A percentile compares a stretch with the other conserved stretches of the same genome.
Conservation (phyloP, 2,797 vertebrate genomes). For the Trachops cirrhosus region DNA sequence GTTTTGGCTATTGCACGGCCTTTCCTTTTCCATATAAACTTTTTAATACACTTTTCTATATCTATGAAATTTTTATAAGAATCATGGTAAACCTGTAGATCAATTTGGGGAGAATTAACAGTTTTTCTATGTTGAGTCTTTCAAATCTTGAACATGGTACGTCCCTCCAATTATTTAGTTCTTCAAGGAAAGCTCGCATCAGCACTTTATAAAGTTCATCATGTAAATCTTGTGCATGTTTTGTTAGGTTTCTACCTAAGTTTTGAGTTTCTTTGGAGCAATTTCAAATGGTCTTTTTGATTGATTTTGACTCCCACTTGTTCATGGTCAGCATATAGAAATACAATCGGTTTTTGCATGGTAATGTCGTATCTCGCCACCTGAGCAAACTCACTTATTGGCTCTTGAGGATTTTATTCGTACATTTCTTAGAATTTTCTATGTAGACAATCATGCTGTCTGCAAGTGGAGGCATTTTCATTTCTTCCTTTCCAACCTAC, state of each 20-base stretch:
- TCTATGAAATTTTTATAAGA: background rate
- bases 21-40: background rate
- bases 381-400: background rate
- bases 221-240: background rate
- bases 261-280: background rate
- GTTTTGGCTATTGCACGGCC: background rate
- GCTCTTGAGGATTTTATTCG: background rate
- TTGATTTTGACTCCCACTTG: background rate
- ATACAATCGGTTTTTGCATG: background rate
- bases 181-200: background rate
- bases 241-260: background rate
- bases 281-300: background rate
- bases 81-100: background rate
- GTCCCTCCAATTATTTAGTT: background rate
- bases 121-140: background rate
- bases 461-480: background rate
- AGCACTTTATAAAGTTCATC: background rate
- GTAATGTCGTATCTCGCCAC: background rate
- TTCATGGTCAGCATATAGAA: background rate
- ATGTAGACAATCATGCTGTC: background rate
- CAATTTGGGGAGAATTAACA: background rate
- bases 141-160: background rate
- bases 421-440: background rate
- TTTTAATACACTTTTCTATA: background rate
- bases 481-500: background rate